Evolutionary conservation across 2,113 vertebrate genomes (phyloP), one percentile per base, ranked within the genome.

Genomic region (Dermatemys mawii): DNA sequence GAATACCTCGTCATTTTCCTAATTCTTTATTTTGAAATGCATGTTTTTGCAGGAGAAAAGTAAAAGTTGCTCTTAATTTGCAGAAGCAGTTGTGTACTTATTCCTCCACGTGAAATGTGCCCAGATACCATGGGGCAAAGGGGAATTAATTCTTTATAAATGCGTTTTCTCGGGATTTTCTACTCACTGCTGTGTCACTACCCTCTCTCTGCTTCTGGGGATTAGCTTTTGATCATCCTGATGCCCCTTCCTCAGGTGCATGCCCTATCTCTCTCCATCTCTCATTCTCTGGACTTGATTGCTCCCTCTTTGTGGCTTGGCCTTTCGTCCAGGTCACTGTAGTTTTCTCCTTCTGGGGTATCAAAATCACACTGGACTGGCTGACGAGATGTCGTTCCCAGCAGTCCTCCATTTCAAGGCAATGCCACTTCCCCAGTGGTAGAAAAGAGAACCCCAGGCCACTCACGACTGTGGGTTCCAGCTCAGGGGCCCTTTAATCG

Each of bases 111-210:
- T 92, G 53, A 82, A 90, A 57, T 90, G 35, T 90, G 89, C 87
- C 94, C 93, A 94, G 88, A 82, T 95, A 78, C 70, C 87, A 38
- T 29, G 51, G 4, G 8, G 2, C 9, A 38, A 70, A n/a, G 17
- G 63, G 78, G 13, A 93, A 88, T 91, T 94, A 88, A 87, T 85
- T 14, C 75, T 96, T 93, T 63, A 46, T 91, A 96, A 93, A 93
- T 95, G 76, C 38, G 10, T 70, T n/a, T 19, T 70, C 63, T 21
- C 38, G 63, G 35, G 63, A 19, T 21, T 70, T n/a, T 70, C 35
- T 70, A 5, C 10, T 70, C 19, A 70, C n/a, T 70, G 63, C 63
- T 70, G 63, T 67, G 63, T 17, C 2, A 5, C 17, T 8, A 10
- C n/a, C 63, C 38, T n/a, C 32, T 35, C 16, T n/a, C 17, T n/a